Conservation (phyloP, 2,888 invertebrate species). For the Iselma pallidipennis region DNA sequence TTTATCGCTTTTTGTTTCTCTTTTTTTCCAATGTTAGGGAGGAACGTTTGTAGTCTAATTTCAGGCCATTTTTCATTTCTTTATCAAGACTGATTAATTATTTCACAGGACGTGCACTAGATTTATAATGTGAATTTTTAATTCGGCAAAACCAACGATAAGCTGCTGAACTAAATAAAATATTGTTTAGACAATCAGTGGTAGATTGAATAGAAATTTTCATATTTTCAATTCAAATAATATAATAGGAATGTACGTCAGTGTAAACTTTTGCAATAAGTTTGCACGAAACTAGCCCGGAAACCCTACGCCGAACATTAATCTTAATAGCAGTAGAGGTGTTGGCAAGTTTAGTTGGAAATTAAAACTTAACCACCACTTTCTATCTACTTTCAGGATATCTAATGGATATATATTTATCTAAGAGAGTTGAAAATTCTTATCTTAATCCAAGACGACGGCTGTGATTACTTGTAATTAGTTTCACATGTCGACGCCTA, state of each 20-base stretch:
- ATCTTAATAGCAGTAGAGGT: conserved; percentile 6
- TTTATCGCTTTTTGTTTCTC: not conserved
- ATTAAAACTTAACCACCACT: conserved; percentile 4
- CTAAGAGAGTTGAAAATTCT: not conserved
- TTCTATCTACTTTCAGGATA: not conserved
- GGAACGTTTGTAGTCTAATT: not conserved
- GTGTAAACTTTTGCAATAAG: conserved; percentile 4
- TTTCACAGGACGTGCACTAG: conserved; percentile 20
- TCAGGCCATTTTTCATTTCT: conserved; percentile 7
- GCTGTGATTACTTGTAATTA: not conserved
- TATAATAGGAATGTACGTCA: conserved; percentile 11
- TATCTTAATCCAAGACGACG: not conserved
- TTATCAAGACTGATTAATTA: conserved; percentile 26
- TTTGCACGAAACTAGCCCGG: conserved; percentile 2
- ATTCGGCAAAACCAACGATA: conserved; percentile 19
- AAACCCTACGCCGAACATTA: conserved; percentile 3
- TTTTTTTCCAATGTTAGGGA: not conserved
- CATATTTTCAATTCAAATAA: conserved; percentile 5
- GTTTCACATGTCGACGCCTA: not conserved
- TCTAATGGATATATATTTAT: not conserved
- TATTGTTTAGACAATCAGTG: conserved; percentile 1
- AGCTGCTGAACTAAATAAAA: conserved; percentile 10
- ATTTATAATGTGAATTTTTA: conserved; percentile 26
- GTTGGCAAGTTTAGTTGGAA: conserved; percentile 1
- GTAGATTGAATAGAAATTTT: not conserved